Conservation (phyloP, 2,797 vertebrate genomes). For the Ataeniobius toweri region DNA sequence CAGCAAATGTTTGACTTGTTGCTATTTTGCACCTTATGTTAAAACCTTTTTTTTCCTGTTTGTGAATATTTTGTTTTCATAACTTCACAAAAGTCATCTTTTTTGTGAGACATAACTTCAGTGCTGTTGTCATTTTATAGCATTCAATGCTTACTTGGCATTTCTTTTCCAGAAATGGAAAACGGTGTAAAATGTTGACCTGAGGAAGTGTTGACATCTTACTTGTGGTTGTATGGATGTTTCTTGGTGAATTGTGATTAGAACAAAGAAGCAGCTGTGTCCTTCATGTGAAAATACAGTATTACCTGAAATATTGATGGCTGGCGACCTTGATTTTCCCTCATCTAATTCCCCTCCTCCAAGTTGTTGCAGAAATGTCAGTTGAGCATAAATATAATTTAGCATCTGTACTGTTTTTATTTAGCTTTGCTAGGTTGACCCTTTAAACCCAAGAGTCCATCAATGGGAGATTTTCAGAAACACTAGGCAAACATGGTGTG, state of each 20-base stretch:
- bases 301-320: slow-evolving; percentile 18
- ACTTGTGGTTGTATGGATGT: slow-evolving; percentile 42
- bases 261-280: slow-evolving; percentile 41
- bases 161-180: slow-evolving; percentile 31
- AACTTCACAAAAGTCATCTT: slow-evolving; percentile 1
- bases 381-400: slow-evolving; percentile 40
- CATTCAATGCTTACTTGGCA: slow-evolving; percentile 13
- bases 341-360: slow-evolving; percentile 5
- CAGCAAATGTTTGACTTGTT: slow-evolving; percentile 56
- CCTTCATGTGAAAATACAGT: slow-evolving; percentile 64
- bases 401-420: neutral
- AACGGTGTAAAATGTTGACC: neutral
- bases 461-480: too few relatives aligned
- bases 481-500: too few relatives aligned
- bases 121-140: neutral
- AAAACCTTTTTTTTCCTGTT: slow-evolving; percentile 1
- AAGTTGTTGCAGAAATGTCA: slow-evolving; percentile 50
- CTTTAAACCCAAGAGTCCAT: too few relatives aligned
- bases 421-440: neutral
- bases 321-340: slow-evolving; percentile 8
- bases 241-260: slow-evolving; percentile 33
- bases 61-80: slow-evolving; percentile 7
- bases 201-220: slow-evolving; percentile 19
- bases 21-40: slow-evolving; percentile 54
- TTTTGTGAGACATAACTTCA: slow-evolving; percentile 28